Evolutionary conservation across 2,888 invertebrate species (phyloP).

Genomic region (Ectobius pallidus): DNA sequence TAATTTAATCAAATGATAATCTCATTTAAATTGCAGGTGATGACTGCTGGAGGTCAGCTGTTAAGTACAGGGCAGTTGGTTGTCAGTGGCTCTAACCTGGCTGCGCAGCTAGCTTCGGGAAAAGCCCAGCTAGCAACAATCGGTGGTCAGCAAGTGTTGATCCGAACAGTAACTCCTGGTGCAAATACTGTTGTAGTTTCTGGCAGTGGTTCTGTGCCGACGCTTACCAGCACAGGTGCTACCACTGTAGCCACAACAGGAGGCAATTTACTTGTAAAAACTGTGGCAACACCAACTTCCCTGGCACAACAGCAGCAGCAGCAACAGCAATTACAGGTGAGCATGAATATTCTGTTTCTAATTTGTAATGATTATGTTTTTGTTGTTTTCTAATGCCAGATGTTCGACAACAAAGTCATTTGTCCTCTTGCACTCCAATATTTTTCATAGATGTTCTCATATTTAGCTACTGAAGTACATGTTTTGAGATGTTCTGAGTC

Average conservation of each 20-base stretch:
- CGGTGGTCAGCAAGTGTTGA: conserved; percentile 84
- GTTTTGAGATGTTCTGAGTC: too few species aligned
- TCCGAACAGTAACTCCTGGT: conserved; percentile 64
- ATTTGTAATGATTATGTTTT: too few species aligned
- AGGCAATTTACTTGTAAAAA: conserved; percentile 42
- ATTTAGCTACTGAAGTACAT: too few species aligned
- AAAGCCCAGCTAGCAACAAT: conserved; percentile 84
- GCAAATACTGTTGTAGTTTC: conserved; percentile 25
- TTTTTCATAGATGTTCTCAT: too few species aligned
- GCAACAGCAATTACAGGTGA: background rate
- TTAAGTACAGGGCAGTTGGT: conserved; percentile 68
- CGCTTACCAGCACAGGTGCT: conserved; percentile 23
- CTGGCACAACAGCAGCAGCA: conserved; percentile 27
- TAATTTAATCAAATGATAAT: too few species aligned
- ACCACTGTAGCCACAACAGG: conserved; percentile 29
- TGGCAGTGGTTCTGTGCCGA: conserved; percentile 7
- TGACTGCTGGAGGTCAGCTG: conserved; percentile 53
- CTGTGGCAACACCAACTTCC: conserved; percentile 36
- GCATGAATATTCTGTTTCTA: too few species aligned
- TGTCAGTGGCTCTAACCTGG: conserved; percentile 72
- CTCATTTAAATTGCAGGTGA: conserved; percentile 55
- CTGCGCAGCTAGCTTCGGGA: conserved; percentile 81
- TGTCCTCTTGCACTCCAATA: too few species aligned
- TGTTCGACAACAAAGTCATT: too few species aligned
- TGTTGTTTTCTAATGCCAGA: too few species aligned